Percentiles rank a stretch among this genome's conserved stretches.
These are phyloP conservation scores for Ceratosolen solmsi DNA, from an alignment of 1,140 invertebrate genomes.

Conservation along the genomic window DNA sequence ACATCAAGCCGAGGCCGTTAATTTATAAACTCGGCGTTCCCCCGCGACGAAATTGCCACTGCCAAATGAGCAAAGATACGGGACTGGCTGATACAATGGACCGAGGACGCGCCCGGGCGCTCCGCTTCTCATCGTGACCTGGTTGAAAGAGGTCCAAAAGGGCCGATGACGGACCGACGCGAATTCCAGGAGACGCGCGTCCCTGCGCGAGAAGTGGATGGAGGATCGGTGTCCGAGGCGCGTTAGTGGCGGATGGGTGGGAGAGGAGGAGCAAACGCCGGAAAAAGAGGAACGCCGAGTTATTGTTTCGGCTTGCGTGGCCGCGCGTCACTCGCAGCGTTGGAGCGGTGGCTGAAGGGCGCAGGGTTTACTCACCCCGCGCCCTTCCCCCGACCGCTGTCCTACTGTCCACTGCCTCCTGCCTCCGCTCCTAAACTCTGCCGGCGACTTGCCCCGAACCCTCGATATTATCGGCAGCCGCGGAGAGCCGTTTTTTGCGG, in stretches of 20 bases:
- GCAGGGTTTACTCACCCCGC: too few relatives aligned
- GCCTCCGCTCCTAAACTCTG: too few relatives aligned
- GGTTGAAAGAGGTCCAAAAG: too few relatives aligned
- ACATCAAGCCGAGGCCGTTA: background rate
- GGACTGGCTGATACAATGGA: too few relatives aligned
- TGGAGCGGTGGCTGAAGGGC: background rate
- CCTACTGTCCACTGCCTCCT: too few relatives aligned
- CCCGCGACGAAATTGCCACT: background rate
- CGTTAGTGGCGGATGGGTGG: too few relatives aligned
- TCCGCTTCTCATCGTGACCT: too few relatives aligned
- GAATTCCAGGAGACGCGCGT: background rate
- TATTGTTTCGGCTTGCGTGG: slow-evolving; percentile 30
- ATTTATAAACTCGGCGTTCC: background rate
- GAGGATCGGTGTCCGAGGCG: too few relatives aligned
- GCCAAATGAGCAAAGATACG: background rate
- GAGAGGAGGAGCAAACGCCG: too few relatives aligned
- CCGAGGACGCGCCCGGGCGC: too few relatives aligned
- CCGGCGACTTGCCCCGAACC: slow-evolving; percentile 20
- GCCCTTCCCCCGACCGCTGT: too few relatives aligned
- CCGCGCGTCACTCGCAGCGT: slow-evolving; percentile 36
- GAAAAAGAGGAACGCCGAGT: slow-evolving; percentile 46
- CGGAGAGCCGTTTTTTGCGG: too few relatives aligned
- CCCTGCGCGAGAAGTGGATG: background rate
- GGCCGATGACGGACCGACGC: background rate
- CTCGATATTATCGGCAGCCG: background rate